phyloP scores from a whole-genome alignment of 2,888 invertebrate genomes.

The Cerastis rubricosa region DNA sequence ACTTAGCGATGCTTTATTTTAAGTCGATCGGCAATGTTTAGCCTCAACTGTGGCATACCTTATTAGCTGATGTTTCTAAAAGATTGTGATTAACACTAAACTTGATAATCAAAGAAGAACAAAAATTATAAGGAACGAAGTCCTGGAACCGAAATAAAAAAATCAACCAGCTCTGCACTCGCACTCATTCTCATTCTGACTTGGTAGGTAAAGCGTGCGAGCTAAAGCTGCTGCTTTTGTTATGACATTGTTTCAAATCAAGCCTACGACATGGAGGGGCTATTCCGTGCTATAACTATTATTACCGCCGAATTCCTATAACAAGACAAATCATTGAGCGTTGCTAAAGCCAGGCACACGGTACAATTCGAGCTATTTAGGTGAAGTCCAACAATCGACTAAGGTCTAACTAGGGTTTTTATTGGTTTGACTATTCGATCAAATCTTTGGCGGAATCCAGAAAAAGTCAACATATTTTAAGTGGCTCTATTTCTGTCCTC shows the following conservation, averaged over 20 bases:
- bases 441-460: not conserved
- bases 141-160: not conserved
- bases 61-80: not conserved
- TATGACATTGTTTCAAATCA: not conserved
- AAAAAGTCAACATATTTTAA: not conserved
- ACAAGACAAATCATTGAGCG: not conserved
- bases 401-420: not conserved
- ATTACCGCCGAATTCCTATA: not conserved
- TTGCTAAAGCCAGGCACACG: not conserved
- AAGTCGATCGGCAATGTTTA: not conserved
- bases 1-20: not conserved
- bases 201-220: not conserved
- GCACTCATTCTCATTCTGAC: not conserved
- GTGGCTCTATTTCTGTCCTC: not conserved
- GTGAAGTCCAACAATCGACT: not conserved
- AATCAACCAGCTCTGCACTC: not conserved
- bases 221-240: not conserved
- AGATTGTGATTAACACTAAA: not conserved
- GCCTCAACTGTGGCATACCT: not conserved
- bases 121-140: not conserved
- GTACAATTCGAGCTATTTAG: not conserved
- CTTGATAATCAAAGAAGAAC: not conserved
- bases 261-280: not conserved
- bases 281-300: not conserved
- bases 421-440: not conserved